These are phyloP conservation scores for Pteronotus mesoamericanus DNA, from an alignment of 2,797 vertebrate genomes.

Conservation along the genomic window DNA sequence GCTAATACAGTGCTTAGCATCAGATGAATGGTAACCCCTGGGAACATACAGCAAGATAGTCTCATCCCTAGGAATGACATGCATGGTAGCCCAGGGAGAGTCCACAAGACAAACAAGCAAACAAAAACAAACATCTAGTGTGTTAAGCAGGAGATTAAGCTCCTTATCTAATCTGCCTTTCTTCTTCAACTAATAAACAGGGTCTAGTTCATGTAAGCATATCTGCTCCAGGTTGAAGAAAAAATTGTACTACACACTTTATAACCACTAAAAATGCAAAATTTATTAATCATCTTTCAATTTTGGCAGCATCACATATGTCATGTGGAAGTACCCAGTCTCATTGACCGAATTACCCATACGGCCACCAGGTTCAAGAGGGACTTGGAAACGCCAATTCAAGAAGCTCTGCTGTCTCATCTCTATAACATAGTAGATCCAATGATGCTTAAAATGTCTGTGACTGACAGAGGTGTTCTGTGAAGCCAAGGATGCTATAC, in stretches of 20 bases:
- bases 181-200: neutral
- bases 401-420: neutral
- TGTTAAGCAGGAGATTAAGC: neutral
- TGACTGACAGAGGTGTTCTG: neutral
- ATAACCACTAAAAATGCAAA: neutral
- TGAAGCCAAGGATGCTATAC: neutral
- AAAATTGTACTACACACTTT: neutral
- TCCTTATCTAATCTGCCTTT: neutral
- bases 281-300: neutral
- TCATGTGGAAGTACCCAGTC: neutral
- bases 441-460: neutral
- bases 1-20: neutral
- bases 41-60: neutral
- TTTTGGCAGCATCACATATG: neutral
- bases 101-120: neutral
- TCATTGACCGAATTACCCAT: neutral
- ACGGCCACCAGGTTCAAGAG: neutral
- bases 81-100: neutral
- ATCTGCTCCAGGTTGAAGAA: neutral
- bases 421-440: neutral
- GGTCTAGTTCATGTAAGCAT: neutral
- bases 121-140: neutral
- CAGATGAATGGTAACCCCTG: neutral
- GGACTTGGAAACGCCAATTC: neutral
- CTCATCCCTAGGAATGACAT: neutral